Conservation (phyloP, 2,797 vertebrate species). For the Tarsius wallacei region DNA sequence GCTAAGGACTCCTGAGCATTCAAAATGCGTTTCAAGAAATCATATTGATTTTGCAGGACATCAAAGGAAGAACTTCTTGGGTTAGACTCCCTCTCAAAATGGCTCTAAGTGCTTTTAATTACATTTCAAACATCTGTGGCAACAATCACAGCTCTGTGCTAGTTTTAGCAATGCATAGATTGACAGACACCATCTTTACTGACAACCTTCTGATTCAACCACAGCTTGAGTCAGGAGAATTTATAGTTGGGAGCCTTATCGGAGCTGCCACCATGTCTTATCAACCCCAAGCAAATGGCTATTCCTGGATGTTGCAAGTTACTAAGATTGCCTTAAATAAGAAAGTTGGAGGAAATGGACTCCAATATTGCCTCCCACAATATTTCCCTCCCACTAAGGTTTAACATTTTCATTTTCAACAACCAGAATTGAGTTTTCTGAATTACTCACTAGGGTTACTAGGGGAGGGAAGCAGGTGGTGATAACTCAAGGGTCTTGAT, state of each 20-base stretch:
- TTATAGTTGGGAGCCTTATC: slow-evolving; percentile 69
- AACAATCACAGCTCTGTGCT: slow-evolving; percentile 70
- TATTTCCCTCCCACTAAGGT: neutral
- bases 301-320: neutral
- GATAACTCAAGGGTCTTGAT: neutral
- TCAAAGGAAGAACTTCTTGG: slow-evolving; percentile 59
- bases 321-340: slow-evolving; percentile 49
- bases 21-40: slow-evolving; percentile 74
- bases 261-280: slow-evolving; percentile 78
- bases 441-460: neutral
- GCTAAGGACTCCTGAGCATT: slow-evolving; percentile 39
- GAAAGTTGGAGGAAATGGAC: neutral
- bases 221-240: slow-evolving; percentile 53
- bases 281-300: slow-evolving; percentile 71
- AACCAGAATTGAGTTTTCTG: slow-evolving; percentile 13
- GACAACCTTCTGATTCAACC: slow-evolving; percentile 70
- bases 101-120: slow-evolving; percentile 78
- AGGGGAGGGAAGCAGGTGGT: neutral
- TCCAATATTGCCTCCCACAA: neutral
- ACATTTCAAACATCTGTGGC: slow-evolving; percentile 78
- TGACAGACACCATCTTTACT: slow-evolving; percentile 73
- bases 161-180: slow-evolving; percentile 55
- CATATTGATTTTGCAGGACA: slow-evolving; percentile 72
- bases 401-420: slow-evolving; percentile 74
- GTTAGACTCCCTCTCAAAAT: slow-evolving; percentile 63